Percentiles rank a stretch among this genome's conserved stretches.
Conservation (phyloP, 1,140 invertebrate genomes). For the Caenorhabditis brenneri region DNA sequence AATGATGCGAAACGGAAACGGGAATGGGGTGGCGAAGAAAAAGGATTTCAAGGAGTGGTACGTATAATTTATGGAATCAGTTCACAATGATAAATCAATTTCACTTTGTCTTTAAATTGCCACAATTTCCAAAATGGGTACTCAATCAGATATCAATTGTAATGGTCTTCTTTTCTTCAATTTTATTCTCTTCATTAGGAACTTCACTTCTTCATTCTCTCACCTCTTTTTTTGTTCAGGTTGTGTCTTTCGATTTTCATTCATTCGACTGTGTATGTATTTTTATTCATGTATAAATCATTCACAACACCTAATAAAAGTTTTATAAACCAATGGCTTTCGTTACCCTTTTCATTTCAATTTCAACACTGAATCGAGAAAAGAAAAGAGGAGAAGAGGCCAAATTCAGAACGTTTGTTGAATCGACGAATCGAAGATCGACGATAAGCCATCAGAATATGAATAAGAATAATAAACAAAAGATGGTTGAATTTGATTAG, state of each 20-base stretch:
- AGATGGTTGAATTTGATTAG: conserved; percentile 19
- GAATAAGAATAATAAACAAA: conserved; percentile 39
- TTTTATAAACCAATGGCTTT: neutral
- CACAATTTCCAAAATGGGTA: neutral
- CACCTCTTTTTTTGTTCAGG: neutral
- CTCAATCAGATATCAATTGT: conserved; percentile 25
- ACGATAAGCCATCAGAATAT: conserved; percentile 36
- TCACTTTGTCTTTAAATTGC: neutral
- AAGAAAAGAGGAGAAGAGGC: neutral
- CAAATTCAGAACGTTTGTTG: neutral
- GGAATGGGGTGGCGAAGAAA: conserved; percentile 58
- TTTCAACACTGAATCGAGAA: neutral
- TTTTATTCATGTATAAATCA: neutral
- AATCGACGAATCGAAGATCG: conserved; percentile 24
- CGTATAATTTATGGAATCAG: conserved; percentile 49
- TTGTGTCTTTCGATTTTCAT: neutral
- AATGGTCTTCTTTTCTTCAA: neutral
- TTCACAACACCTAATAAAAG: neutral
- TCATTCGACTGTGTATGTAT: neutral
- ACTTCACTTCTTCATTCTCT: neutral
- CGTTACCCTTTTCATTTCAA: neutral
- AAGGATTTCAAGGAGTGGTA: conserved; percentile 68
- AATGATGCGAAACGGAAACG: conserved; percentile 52
- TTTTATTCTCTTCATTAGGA: neutral
- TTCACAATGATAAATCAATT: neutral